Base-by-base conservation (phyloP, 2,113 vertebrate genomes). In the Chaetodon trifascialis region DNA sequence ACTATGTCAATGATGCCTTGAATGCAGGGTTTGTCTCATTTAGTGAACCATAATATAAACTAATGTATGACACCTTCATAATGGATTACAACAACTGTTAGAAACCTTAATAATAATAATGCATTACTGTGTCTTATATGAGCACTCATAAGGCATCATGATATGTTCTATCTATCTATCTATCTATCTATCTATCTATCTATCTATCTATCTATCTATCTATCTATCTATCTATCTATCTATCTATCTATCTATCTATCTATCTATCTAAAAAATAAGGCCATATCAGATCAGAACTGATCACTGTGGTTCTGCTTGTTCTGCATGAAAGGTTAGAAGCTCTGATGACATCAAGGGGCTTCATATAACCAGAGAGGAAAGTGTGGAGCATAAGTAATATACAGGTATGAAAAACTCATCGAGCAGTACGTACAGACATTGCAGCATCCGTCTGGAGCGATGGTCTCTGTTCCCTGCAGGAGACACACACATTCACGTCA, bases 361-460 rank as follows among this genome's bases (percentile, higher is more conserved):
- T 46, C 38, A 14, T 40, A 21, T 30, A 11, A 71, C 5, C 34
- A 44, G 15, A 68, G 14, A 52, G 55, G 38, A 62, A 9, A 52
- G 55, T 14, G 25, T 54, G 11, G 25, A 51, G 36, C 0, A 0
- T 70, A 16, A 30, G 42, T 59, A 62, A 30, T 42, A 14, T 40
- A 2, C 8, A 47, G 11, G 7, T 47, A 40, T 25, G 44, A 62
- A 55, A 66, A 34, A 34, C 1, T 66, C 10, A 60, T 46, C 5
- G 68, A 23, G 36, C 5, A 55, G 74, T 76, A 93, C 93, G 65
- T 82, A 95, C 94, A 95, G 40, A 10, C 10, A n/a, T 0, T 72
- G 47, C 94, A 95, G 81, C 94, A 95, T 30, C 92, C 89, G n/a
- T 93, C 82, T 14, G 82, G 55, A 67, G 79, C 80, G 0, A 86